Percentiles rank a stretch among this genome's conserved stretches.
phyloP scores from a whole-genome alignment of 2,888 invertebrate species.

The Pocota personata region DNA sequence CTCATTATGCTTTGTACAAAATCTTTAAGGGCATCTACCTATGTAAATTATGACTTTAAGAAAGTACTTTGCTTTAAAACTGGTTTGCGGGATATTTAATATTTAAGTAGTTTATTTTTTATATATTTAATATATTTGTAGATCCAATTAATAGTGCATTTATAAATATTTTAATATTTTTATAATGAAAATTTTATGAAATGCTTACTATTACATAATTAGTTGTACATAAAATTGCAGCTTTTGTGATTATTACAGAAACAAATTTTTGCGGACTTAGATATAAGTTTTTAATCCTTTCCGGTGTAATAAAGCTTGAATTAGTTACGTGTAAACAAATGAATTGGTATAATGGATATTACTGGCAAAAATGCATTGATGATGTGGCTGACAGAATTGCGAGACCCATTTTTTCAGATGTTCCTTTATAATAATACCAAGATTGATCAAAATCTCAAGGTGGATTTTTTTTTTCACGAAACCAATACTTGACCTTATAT shows the following conservation, averaged over 20 bases:
- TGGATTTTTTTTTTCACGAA: no score
- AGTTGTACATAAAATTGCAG: constrained; percentile 43
- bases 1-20: background rate
- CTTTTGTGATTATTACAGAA: constrained; percentile 44
- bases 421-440: no score
- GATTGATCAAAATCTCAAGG: no score
- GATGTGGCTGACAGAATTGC: no score
- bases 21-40: constrained; percentile 1
- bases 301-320: constrained; percentile 75
- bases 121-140: constrained; percentile 16
- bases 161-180: constrained; percentile 6
- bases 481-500: no score
- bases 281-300: constrained; percentile 77
- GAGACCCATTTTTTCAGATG: no score
- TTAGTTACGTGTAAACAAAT: constrained; percentile 17
- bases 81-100: constrained; percentile 46
- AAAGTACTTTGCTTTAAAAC: constrained; percentile 13
- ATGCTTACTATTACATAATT: constrained; percentile 70
- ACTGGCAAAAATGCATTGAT: constrained; percentile 70
- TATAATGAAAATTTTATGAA: constrained; percentile 16
- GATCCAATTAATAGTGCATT: constrained; percentile 65
- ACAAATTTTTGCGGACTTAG: constrained; percentile 10
- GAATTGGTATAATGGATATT: constrained; percentile 1
- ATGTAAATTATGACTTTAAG: background rate
- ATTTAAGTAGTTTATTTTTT: constrained; percentile 15